Evolutionary conservation across 2,113 vertebrate genomes (phyloP).

Genomic region (Progne subis): DNA sequence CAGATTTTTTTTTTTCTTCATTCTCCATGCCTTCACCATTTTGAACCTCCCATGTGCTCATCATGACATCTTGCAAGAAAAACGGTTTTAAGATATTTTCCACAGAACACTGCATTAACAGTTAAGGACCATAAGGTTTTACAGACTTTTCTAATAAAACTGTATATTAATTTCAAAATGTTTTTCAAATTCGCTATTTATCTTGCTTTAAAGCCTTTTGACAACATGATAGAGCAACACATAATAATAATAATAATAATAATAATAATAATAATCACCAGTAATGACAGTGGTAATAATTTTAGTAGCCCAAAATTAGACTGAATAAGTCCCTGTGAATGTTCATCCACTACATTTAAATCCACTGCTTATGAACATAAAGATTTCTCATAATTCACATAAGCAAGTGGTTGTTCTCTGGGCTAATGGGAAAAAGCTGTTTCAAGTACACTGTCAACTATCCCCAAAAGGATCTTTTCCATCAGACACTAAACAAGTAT

Average conservation of each 20-base stretch:
- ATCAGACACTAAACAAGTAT: neutral
- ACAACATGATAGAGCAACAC: neutral
- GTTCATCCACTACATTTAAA: neutral
- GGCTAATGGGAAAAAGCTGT: neutral
- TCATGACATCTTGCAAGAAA: neutral
- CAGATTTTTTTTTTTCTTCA: neutral
- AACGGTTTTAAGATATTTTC: neutral
- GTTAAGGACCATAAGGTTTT: neutral
- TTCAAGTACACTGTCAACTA: neutral
- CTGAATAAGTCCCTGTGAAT: neutral
- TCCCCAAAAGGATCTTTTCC: neutral
- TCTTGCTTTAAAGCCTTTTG: neutral
- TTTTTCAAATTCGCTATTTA: neutral
- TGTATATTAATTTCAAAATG: slow-evolving; percentile 15
- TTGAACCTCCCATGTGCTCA: neutral
- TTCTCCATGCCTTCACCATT: neutral
- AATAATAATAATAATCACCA: neutral
- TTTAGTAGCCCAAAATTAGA: neutral
- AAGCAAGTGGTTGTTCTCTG: neutral
- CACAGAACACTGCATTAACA: neutral
- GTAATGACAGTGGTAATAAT: neutral
- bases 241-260: neutral
- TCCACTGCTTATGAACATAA: neutral
- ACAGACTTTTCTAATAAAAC: slow-evolving; percentile 23
- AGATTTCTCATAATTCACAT: neutral